Evolutionary conservation across 2,888 invertebrate genomes (phyloP), one percentile per base, ranked within the genome.

Genomic region (Lacanobia wlatinum): DNA sequence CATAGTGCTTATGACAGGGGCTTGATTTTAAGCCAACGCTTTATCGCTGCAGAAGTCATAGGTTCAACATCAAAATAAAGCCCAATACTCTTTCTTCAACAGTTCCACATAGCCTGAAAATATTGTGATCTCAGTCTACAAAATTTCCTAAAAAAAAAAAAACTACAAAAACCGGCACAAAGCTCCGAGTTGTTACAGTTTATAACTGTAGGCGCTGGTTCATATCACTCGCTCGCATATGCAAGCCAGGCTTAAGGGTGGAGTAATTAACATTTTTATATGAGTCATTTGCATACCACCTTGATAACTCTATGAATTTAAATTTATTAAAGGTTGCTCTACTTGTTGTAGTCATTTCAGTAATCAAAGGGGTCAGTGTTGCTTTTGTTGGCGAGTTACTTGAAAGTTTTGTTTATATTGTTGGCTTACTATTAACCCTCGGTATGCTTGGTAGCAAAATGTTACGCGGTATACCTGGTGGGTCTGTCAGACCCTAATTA

Each of bases 251-350:
- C 85, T 82, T 83, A 87, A 89, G 88, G 88, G 87, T 81, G 80
- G 76, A 77, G 84, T 90, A 89, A 92, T 92, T 92, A 92, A 90
- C 92, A 92, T 92, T 92, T 92, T 92, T 92, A 92, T 91, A 89
- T 84, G 84, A 69, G 80, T 80, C 81, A 92, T 92, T 92, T 92
- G 91, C 92, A 92, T 92, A 91, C 82, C 84, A 84, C 88, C 90
- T 88, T 91, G 91, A 91, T 92, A 91, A 90, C 89, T 89, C 88
- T 85, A 89, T 91, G 90, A 91, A 91, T 92, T 89, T 90, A 88
- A 91, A 92, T 92, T 89, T 91, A 90, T 89, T 89, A 90, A 91
- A 90, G 90, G 89, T 88, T 87, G 87, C 86, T 83, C 82, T 59
- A 81, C 83, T 85, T 85, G 81, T 82, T 80, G 75, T 78, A 81